A percentile compares a stretch with the other conserved stretches of the same genome.
Conservation (phyloP, 2,113 vertebrate genomes). For the Xenopus tropicalis region DNA sequence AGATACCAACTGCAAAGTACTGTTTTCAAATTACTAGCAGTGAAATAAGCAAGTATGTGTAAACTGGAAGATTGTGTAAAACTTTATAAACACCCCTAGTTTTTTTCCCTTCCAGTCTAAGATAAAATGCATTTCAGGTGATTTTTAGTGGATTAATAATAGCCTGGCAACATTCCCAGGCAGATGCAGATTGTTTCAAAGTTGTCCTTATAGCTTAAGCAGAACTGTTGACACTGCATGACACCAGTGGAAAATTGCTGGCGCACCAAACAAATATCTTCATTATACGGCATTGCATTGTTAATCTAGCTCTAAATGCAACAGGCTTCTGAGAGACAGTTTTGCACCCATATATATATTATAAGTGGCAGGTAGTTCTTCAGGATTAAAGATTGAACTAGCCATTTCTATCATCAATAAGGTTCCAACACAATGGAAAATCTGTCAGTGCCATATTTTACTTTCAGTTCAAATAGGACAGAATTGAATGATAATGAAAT, state of each 20-base stretch:
- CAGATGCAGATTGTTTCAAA: conserved; percentile 20
- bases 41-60: too few relatives aligned
- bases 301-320: conserved; percentile 62
- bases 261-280: conserved; percentile 58
- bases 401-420: conserved; percentile 63
- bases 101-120: too few relatives aligned
- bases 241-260: conserved; percentile 61
- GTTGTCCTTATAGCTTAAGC: background rate
- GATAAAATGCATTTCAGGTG: too few relatives aligned
- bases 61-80: too few relatives aligned
- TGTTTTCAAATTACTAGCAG: too few relatives aligned
- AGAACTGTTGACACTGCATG: conserved; percentile 53
- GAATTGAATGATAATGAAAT: conserved; percentile 62
- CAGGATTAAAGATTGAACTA: conserved; percentile 67
- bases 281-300: conserved; percentile 61
- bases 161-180: conserved; percentile 2
- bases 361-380: conserved; percentile 65
- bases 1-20: too few relatives aligned
- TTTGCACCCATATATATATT: conserved; percentile 58
- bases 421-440: conserved; percentile 54
- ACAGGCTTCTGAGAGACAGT: conserved; percentile 53
- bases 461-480: conserved; percentile 51
- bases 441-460: conserved; percentile 64
- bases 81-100: too few relatives aligned
- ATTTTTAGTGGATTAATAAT: conserved; percentile 19